Conservation (phyloP, 2,797 vertebrate genomes). For the Falco berigora region DNA sequence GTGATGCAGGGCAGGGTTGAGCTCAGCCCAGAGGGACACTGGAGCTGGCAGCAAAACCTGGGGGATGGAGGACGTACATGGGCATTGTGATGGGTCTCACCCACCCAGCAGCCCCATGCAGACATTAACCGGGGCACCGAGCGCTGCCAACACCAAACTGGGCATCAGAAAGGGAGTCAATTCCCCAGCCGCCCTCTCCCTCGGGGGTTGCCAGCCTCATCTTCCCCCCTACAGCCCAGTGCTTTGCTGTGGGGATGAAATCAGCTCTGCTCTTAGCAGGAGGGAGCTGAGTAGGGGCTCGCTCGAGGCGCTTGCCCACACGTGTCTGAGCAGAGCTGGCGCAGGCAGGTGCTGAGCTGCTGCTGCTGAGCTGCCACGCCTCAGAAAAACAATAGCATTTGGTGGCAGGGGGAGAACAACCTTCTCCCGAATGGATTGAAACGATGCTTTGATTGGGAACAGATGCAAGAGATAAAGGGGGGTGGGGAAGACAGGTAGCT, state of each 20-base stretch:
- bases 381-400: conserved; percentile 42
- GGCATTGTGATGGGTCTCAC: background rate
- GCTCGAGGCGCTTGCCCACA: background rate
- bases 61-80: accelerated
- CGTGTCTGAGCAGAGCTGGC: background rate
- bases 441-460: conserved; percentile 52
- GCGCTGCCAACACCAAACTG: background rate
- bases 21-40: background rate
- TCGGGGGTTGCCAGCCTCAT: accelerated
- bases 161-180: background rate
- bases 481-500: background rate
- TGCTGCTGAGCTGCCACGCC: background rate
- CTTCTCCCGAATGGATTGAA: conserved; percentile 11
- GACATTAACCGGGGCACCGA: accelerated
- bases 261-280: background rate
- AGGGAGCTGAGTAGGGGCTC: background rate
- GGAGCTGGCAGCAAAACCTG: background rate
- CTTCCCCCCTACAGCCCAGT: background rate
- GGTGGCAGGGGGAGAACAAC: conserved; percentile 13
- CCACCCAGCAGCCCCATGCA: background rate
- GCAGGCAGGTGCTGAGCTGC: background rate
- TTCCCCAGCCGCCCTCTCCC: background rate
- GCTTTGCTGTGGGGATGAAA: background rate
- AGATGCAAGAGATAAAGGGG: conserved; percentile 36
- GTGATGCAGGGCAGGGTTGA: background rate